These are phyloP conservation scores for Sarcophaga carnaria DNA, from an alignment of 2,888 invertebrate genomes.

Conservation along the genomic window DNA sequence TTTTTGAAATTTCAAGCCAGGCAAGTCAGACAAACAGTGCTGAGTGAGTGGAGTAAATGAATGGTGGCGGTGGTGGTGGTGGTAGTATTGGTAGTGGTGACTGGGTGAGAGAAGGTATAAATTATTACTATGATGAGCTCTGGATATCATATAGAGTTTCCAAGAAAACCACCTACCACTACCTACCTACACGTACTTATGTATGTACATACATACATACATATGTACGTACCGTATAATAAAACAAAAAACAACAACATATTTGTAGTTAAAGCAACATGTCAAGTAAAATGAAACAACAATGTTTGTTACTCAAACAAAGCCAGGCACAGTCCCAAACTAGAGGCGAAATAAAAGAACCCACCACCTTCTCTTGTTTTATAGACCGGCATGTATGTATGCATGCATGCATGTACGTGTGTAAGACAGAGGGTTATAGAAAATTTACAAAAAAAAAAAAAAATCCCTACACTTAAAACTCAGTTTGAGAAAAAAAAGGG, in stretches of 20 bases:
- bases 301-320: conserved; percentile 27
- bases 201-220: neutral
- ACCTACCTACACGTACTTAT: conserved; percentile 41
- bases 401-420: neutral
- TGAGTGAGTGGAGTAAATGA: conserved; percentile 13
- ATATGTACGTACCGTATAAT: neutral
- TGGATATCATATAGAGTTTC: conserved; percentile 59
- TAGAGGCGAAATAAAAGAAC: neutral
- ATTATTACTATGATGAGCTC: neutral
- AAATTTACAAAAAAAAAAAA: neutral
- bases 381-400: neutral
- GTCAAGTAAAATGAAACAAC: conserved; percentile 40
- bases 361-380: conserved; percentile 46
- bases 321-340: neutral
- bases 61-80: conserved; percentile 5
- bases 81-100: conserved; percentile 24
- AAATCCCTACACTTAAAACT: neutral
- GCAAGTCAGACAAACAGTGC: conserved; percentile 28
- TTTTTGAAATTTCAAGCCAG: conserved; percentile 33
- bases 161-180: conserved; percentile 67
- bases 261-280: conserved; percentile 23
- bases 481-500: neutral
- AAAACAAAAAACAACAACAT: conserved; percentile 1
- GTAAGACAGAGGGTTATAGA: neutral
- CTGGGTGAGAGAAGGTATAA: neutral